Conservation (phyloP, 2,113 vertebrate genomes). For the Melanocharis versteri region DNA sequence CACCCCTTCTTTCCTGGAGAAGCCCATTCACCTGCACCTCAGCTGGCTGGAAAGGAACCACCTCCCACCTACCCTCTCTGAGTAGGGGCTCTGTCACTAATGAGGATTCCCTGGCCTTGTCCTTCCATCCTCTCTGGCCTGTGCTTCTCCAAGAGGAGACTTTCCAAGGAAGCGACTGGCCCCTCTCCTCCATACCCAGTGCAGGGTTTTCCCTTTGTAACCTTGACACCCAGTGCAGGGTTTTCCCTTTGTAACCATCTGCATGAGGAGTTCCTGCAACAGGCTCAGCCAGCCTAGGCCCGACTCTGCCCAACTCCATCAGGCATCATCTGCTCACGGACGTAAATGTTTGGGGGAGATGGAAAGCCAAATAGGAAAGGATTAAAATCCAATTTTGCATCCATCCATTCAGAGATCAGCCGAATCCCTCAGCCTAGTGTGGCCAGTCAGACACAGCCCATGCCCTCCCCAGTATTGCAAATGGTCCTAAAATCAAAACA, state of each 20-base stretch:
- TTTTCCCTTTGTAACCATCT: background rate
- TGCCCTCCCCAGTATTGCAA: constrained; percentile 19
- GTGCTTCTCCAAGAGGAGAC: background rate
- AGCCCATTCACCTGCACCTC: background rate
- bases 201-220: background rate
- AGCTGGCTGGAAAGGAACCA: background rate
- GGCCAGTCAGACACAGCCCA: background rate
- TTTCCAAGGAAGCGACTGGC: accelerated
- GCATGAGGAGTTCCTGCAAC: constrained; percentile 6
- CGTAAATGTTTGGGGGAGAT: background rate
- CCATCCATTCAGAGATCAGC: constrained; percentile 1
- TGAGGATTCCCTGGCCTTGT: background rate
- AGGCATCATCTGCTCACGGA: constrained; percentile 4
- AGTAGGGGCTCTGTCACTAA: background rate
- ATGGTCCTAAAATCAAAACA: constrained; percentile 12
- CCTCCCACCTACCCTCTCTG: background rate
- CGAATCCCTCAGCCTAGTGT: background rate
- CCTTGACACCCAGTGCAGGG: background rate
- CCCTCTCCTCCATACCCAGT: background rate
- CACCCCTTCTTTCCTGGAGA: background rate
- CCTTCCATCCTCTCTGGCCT: background rate
- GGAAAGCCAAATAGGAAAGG: constrained; percentile 5
- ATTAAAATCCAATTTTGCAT: constrained; percentile 8
- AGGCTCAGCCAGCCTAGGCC: background rate
- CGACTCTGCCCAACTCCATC: constrained; percentile 42